These are phyloP conservation scores for Eospalax fontanierii DNA, from an alignment of 2,797 vertebrate species.

Conservation along the genomic window DNA sequence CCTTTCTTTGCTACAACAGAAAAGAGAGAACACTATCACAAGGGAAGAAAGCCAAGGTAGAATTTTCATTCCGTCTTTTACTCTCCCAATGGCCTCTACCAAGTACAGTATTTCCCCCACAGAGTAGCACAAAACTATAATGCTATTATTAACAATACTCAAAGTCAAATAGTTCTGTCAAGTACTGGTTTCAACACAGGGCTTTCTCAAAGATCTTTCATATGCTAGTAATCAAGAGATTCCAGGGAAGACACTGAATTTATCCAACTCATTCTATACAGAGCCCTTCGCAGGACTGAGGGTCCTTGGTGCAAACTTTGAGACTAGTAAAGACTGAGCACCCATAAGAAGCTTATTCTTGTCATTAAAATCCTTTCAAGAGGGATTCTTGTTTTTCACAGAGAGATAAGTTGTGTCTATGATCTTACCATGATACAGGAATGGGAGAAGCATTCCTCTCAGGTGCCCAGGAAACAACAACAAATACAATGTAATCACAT, in stretches of 20 bases:
- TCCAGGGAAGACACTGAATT: background rate
- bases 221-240: background rate
- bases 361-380: constrained; percentile 1
- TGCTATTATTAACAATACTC: background rate
- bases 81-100: background rate
- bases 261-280: background rate
- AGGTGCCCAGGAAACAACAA: background rate
- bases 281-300: background rate
- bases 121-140: background rate
- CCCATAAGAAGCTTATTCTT: background rate
- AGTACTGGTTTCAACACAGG: background rate
- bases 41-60: background rate
- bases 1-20: background rate
- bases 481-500: background rate
- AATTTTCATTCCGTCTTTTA: background rate
- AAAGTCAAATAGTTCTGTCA: background rate
- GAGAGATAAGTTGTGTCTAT: background rate
- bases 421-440: background rate
- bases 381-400: background rate
- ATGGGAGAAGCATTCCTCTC: background rate
- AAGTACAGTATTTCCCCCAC: background rate
- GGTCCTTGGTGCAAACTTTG: background rate
- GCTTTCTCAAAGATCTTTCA: background rate
- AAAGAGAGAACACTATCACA: background rate
- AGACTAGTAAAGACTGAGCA: background rate